These are phyloP conservation scores for Characodon lateralis DNA, from an alignment of 2,797 vertebrate species.

Conservation along the genomic window DNA sequence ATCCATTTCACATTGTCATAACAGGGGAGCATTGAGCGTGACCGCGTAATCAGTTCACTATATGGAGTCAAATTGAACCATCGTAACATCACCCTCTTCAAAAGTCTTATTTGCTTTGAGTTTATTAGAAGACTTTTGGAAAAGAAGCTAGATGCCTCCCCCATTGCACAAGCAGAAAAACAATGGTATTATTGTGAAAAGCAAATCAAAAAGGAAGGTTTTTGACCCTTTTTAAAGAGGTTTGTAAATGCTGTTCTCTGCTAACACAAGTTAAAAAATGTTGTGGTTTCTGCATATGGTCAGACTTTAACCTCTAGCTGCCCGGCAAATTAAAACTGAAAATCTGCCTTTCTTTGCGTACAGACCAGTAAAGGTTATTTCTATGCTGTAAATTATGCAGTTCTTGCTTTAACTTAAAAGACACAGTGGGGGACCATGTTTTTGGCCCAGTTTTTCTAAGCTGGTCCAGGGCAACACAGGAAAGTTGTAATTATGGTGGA, in stretches of 20 bases:
- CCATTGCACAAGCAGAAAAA: not conserved
- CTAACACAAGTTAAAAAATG: not conserved
- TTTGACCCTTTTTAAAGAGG: not conserved
- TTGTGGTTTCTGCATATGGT: not conserved
- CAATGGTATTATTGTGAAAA: not conserved
- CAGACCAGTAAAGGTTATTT: not conserved
- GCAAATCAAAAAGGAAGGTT: not conserved
- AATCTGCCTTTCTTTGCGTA: not conserved
- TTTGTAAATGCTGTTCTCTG: not conserved
- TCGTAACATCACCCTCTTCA: too few relatives aligned
- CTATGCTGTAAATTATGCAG: not conserved
- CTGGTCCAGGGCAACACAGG: conserved; percentile 29
- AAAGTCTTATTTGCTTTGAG: not conserved
- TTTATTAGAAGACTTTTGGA: not conserved
- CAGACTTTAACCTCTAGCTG: not conserved
- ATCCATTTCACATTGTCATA: too few relatives aligned
- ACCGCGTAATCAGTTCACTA: too few relatives aligned
- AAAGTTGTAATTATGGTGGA: conserved; percentile 65
- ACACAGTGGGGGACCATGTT: conserved; percentile 39
- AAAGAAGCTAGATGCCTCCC: not conserved
- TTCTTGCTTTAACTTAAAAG: conserved; percentile 2
- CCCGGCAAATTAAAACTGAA: not conserved
- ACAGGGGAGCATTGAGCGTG: too few relatives aligned
- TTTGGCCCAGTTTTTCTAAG: conserved; percentile 50
- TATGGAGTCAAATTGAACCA: too few relatives aligned